Evolutionary conservation across 2,113 vertebrate genomes (phyloP).

Genomic region (Ivindomyrus marchei): DNA sequence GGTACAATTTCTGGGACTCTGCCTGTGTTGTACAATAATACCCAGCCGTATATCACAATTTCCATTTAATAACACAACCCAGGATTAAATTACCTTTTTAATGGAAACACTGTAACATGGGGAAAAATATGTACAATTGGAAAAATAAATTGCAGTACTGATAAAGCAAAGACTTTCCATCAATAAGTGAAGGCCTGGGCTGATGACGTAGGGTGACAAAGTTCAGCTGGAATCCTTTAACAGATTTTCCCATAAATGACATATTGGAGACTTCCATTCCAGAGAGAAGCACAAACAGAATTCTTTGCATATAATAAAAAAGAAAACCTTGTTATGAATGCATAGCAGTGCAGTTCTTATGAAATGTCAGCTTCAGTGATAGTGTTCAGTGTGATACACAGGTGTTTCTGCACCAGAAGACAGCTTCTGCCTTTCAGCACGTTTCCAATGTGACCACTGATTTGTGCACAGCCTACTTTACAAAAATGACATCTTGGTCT

Average conservation of each 20-base stretch:
- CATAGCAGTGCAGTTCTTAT: neutral
- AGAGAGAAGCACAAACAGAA: neutral
- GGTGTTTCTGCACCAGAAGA: neutral
- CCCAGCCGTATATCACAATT: neutral
- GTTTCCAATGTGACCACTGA: neutral
- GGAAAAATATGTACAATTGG: neutral
- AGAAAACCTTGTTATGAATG: neutral
- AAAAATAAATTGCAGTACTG: neutral
- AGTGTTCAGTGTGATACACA: neutral
- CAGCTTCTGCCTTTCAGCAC: neutral
- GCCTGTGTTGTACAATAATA: neutral
- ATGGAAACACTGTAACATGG: neutral
- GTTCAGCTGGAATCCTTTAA: neutral
- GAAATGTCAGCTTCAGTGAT: neutral
- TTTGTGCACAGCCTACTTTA: neutral
- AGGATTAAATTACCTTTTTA: constrained; percentile 5
- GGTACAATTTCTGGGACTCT: neutral
- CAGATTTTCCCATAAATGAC: neutral
- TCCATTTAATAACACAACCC: neutral
- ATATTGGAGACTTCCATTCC: neutral
- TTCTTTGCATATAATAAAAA: neutral
- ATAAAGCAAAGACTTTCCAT: neutral
- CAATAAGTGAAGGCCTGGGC: neutral
- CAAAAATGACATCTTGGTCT: neutral
- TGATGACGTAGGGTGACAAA: neutral